Base-by-base conservation (phyloP, 30 jellyfish, hydroid and myxozoan species). In the Phacellophora camtschatica region DNA sequence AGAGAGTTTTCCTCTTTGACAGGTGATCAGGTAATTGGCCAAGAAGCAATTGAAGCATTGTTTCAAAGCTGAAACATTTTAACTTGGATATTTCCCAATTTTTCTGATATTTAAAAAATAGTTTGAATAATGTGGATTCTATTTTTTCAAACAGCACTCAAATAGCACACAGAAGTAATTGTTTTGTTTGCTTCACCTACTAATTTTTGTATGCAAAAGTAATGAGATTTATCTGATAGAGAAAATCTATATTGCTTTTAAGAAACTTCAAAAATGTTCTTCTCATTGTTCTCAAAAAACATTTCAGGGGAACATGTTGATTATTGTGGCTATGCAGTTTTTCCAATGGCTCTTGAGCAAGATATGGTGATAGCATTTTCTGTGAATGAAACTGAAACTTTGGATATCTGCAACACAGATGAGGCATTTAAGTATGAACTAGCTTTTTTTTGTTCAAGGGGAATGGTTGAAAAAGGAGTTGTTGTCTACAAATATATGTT, bases 311-410 rank as follows among this genome's bases (percentile, higher is more conserved):
- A 92, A 39, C 98, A 92, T 57, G 82, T 92, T 25, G 98, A 92
- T 48, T 92, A 92, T 48, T 92, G 98, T 71, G 98, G 98, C 30
- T 92, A 92, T 92, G 98, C 96, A 31, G 98, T 92, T 12, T 86
- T 92, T 46, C 98, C 98, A 48, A 92, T 92, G 98, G 98, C 98
- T 12, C 46, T 92, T 48, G 97, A 92, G 42, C 98, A 92, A 73
- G 98, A 92, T 51, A 79, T 92, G 34, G 79, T 92, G 11, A 75
- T 85, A 78, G 98, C 98, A 1, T 89, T 42, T 22, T 79, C 97
- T 2, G 37, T 25, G 51, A 78, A 54, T 59, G 83, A 81, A 28
- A 67, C 51, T 0, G 76, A 69, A 10, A 53, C 31, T 19, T 79
- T 86, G 73, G 57, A 74, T 7, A 79, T 92, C 82, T 71, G 80